phyloP scores from a whole-genome alignment of 1,140 invertebrate genomes.

The Anastatus disparis region DNA sequence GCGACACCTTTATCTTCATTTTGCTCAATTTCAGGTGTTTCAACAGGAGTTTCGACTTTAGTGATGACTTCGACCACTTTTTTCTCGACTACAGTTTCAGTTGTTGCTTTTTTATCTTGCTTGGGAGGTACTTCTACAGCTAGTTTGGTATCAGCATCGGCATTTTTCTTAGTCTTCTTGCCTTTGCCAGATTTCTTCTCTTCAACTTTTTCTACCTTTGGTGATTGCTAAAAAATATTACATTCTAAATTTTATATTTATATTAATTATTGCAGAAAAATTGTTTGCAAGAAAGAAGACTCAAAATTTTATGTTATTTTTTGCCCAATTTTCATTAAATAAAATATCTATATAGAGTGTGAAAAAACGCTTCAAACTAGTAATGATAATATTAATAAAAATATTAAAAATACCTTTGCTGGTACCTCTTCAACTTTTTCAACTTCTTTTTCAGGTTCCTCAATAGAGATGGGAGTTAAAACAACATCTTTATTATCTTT shows the following conservation, averaged over 20 bases:
- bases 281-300: too few relatives aligned
- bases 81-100: slow-evolving; percentile 7
- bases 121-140: slow-evolving; percentile 7
- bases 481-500: slow-evolving; percentile 62
- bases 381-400: too few relatives aligned
- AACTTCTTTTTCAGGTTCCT: slow-evolving; percentile 48
- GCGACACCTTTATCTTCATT: slow-evolving; percentile 55
- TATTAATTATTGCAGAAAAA: too few relatives aligned
- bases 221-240: slow-evolving; percentile 26
- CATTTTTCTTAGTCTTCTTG: slow-evolving; percentile 61
- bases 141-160: slow-evolving; percentile 52
- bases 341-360: too few relatives aligned
- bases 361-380: too few relatives aligned
- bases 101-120: slow-evolving; percentile 8
- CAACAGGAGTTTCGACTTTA: slow-evolving; percentile 35
- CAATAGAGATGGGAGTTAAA: slow-evolving; percentile 55
- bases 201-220: slow-evolving; percentile 46
- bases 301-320: too few relatives aligned
- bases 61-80: slow-evolving; percentile 31
- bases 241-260: too few relatives aligned
- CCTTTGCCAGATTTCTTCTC: slow-evolving; percentile 41
- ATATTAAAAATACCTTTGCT: slow-evolving; percentile 50
- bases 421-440: slow-evolving; percentile 61
- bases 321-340: too few relatives aligned
- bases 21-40: slow-evolving; percentile 49